A percentile compares a stretch with the other conserved stretches of the same genome.
These are phyloP conservation scores for Zoanthus gigantus DNA, from an alignment of 92 coral and sea anemone genomes.

Conservation along the genomic window DNA sequence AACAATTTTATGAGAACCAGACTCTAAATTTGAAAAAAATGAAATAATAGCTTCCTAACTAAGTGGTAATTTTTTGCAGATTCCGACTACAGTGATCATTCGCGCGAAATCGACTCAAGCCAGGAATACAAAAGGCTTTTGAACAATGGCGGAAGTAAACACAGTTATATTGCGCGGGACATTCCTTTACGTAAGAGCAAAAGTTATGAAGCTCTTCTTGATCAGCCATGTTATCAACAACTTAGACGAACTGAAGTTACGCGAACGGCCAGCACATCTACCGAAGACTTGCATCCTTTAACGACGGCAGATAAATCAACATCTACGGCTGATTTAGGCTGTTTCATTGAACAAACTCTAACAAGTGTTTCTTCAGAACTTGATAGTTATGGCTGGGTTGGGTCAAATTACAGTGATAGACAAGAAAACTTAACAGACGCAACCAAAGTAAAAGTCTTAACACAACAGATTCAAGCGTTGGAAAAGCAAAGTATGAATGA, in stretches of 20 bases:
- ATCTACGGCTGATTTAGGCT: slow-evolving; percentile 77
- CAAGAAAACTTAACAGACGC: slow-evolving; percentile 78
- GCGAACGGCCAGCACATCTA: slow-evolving; percentile 77
- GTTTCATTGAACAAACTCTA: slow-evolving; percentile 43
- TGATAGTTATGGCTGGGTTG: slow-evolving; percentile 35
- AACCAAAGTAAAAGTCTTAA: slow-evolving; percentile 74
- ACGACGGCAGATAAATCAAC: slow-evolving; percentile 78
- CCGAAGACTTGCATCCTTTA: slow-evolving; percentile 59
- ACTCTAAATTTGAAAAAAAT: too few relatives aligned
- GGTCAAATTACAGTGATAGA: slow-evolving; percentile 5
- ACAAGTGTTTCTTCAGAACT: slow-evolving; percentile 35
- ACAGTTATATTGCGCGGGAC: slow-evolving; percentile 32
- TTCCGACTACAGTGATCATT: slow-evolving; percentile 34
- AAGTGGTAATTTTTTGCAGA: not conserved
- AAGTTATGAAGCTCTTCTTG: slow-evolving; percentile 31
- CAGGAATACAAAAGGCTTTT: slow-evolving; percentile 29
- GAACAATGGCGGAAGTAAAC: slow-evolving; percentile 32
- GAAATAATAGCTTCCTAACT: not conserved
- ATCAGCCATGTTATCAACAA: slow-evolving; percentile 30
- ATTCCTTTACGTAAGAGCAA: slow-evolving; percentile 40
- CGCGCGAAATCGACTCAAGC: slow-evolving; percentile 11
- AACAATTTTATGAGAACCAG: too few relatives aligned
- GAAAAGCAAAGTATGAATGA: slow-evolving; percentile 73
- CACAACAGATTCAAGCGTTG: slow-evolving; percentile 66
- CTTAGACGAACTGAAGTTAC: slow-evolving; percentile 35